Evolutionary conservation across 2,113 vertebrate genomes (phyloP).

Genomic region (Narcine bancroftii): DNA sequence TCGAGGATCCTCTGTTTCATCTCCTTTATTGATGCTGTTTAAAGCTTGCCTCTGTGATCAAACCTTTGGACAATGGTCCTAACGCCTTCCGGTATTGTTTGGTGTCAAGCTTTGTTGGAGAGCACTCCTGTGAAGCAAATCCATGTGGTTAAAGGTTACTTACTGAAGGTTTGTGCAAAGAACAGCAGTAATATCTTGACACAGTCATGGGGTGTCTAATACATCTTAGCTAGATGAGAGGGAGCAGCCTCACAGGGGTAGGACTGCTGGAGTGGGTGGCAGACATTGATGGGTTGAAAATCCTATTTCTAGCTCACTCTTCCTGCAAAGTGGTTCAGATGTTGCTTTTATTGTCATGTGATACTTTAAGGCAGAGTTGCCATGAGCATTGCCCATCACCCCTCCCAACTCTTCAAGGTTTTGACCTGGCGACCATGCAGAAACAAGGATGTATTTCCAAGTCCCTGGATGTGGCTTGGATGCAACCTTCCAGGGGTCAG

Average conservation of each 20-base stretch:
- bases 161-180: neutral
- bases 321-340: neutral
- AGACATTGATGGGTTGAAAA: neutral
- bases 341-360: no score
- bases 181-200: neutral
- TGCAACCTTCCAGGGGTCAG: no score
- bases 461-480: no score
- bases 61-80: neutral
- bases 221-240: neutral
- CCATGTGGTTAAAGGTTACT: no score
- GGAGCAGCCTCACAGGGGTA: neutral
- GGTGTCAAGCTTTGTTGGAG: neutral
- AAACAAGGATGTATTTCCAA: no score
- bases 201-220: no score
- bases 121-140: neutral
- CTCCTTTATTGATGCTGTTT: neutral
- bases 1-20: neutral
- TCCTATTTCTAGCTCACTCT: neutral
- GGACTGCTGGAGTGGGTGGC: neutral
- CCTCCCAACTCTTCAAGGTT: no score
- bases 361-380: no score
- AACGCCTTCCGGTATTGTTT: neutral
- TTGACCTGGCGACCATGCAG: no score
- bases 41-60: neutral
- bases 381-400: no score